A percentile compares a stretch with the other conserved stretches of the same genome.
Conservation (phyloP, 2,113 vertebrate genomes). For the Triplophysa tibetana region DNA sequence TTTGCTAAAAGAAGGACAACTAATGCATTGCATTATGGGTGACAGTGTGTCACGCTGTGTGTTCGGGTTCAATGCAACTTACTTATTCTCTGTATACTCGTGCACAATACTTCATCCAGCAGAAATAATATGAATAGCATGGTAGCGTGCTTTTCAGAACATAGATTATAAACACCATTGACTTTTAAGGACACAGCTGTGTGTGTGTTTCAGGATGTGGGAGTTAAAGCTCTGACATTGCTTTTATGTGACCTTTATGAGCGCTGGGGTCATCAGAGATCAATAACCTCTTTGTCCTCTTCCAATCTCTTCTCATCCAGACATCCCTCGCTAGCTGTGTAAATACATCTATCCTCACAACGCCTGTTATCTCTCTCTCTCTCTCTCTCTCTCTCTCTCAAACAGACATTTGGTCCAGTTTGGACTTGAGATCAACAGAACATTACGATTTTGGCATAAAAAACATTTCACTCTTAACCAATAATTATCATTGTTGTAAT, state of each 20-base stretch:
- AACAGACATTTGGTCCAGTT: not conserved
- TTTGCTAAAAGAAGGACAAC: too few species aligned
- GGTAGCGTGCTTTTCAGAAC: not conserved
- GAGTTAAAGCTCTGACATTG: slow-evolving; percentile 73
- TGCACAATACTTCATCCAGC: too few species aligned
- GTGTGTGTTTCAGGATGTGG: slow-evolving; percentile 44
- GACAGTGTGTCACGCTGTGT: too few species aligned
- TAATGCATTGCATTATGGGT: too few species aligned
- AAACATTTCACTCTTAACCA: not conserved
- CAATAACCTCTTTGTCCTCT: slow-evolving; percentile 71
- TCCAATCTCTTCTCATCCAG: slow-evolving; percentile 53
- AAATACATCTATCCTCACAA: slow-evolving; percentile 50
- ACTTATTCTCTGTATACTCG: too few species aligned
- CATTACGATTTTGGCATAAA: not conserved
- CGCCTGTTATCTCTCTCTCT: slow-evolving; percentile 24
- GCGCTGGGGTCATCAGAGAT: slow-evolving; percentile 76
- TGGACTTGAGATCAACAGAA: too few species aligned
- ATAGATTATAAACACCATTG: not conserved
- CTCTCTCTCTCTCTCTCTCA: too few species aligned
- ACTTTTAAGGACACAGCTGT: slow-evolving; percentile 3
- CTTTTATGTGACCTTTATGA: slow-evolving; percentile 74
- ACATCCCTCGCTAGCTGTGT: slow-evolving; percentile 53
- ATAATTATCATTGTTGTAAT: not conserved
- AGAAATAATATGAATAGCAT: too few species aligned
- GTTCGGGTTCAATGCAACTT: too few species aligned